Evolutionary conservation across 2,797 vertebrate genomes (phyloP).

Genomic region (Tamandua tetradactyla): DNA sequence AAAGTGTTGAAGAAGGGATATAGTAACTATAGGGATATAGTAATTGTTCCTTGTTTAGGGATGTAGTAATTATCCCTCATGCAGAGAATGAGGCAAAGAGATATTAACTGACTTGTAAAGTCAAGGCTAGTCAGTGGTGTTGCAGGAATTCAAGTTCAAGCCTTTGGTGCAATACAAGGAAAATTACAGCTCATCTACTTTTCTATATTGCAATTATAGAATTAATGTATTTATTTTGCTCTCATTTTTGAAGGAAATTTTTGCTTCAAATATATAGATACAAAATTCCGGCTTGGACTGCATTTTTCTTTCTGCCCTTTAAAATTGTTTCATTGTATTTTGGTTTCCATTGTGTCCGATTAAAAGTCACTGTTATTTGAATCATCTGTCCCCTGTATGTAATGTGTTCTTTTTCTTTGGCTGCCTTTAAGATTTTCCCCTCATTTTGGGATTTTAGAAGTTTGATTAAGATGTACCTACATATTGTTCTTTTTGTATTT

Average conservation of each 20-base stretch:
- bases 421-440: too few species aligned
- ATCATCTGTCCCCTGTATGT: too few species aligned
- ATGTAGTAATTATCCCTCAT: too few species aligned
- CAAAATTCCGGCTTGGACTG: background rate
- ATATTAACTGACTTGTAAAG: background rate
- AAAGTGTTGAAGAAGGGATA: background rate
- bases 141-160: background rate
- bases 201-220: slow-evolving; percentile 9
- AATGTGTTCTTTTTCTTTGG: too few species aligned
- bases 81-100: background rate
- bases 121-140: background rate
- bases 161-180: background rate
- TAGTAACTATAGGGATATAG: background rate
- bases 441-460: too few species aligned
- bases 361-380: background rate
- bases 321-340: background rate
- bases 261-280: too few species aligned
- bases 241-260: too few species aligned
- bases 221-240: background rate
- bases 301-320: background rate
- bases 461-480: too few species aligned
- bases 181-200: background rate
- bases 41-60: background rate
- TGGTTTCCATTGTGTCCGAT: background rate
- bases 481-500: too few species aligned